phyloP scores from a whole-genome alignment of 2,797 vertebrate genomes.

The Danio aesculapii region DNA sequence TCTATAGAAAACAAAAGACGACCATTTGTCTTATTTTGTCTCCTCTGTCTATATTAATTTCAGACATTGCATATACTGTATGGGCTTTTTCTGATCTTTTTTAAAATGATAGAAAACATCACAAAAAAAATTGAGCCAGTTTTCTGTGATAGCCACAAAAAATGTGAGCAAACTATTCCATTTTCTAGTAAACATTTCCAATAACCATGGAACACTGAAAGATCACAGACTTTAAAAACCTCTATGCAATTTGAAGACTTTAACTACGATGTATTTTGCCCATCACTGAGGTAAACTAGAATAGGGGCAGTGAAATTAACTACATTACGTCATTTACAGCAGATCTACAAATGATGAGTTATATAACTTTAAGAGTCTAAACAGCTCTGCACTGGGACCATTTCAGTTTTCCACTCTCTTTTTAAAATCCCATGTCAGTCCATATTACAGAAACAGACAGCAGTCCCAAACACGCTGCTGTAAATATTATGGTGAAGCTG shows the following conservation, averaged over 20 bases:
- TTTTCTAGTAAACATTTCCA: background rate
- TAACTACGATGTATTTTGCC: conserved; percentile 8
- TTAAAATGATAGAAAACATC: no score
- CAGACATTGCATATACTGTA: no score
- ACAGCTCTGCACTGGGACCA: background rate
- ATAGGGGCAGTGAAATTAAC: conserved; percentile 58
- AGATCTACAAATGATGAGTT: conserved; percentile 41
- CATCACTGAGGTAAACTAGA: conserved; percentile 36
- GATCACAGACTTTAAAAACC: background rate
- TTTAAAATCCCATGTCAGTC: conserved; percentile 7
- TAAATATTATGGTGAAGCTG: background rate
- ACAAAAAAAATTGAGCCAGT: no score
- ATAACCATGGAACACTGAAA: background rate
- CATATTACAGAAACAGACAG: conserved; percentile 7
- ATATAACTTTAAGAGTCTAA: conserved; percentile 29
- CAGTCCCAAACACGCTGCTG: background rate
- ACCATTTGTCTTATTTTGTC: no score
- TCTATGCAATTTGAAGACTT: conserved; percentile 5
- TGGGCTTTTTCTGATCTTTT: no score
- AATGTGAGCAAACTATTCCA: no score
- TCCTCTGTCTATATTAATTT: no score
- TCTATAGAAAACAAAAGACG: no score
- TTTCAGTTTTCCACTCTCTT: conserved; percentile 15
- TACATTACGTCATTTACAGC: conserved; percentile 56
- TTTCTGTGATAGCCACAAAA: no score